phyloP scores from a whole-genome alignment of 2,888 invertebrate species.

The Zaprionus lineosus region DNA sequence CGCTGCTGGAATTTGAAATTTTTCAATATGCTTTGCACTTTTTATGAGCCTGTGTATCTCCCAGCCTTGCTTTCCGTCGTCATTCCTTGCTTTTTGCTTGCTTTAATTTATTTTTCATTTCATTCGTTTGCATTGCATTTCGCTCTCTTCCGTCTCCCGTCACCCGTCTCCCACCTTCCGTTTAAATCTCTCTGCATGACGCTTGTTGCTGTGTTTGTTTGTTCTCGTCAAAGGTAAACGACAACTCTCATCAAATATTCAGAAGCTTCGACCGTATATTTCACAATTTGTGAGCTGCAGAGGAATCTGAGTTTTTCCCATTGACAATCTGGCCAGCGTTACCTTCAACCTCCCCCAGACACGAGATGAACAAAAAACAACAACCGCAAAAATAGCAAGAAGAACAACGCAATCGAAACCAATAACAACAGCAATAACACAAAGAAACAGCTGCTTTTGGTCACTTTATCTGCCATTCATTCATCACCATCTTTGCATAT shows the following conservation, averaged over 20 bases:
- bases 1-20: constrained; percentile 56
- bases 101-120: constrained; percentile 9
- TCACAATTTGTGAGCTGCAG: background rate
- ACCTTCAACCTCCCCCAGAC: constrained; percentile 48
- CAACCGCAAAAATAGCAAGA: constrained; percentile 7
- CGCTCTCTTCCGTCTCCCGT: constrained; percentile 3
- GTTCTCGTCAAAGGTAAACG: constrained; percentile 24
- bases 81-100: constrained; percentile 6
- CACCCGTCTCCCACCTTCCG: no score
- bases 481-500: constrained; percentile 38
- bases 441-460: constrained; percentile 55
- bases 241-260: constrained; percentile 31
- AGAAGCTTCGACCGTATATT: constrained; percentile 2
- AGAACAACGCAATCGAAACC: background rate
- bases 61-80: no score
- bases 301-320: background rate
- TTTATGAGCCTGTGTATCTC: no score
- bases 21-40: constrained; percentile 30
- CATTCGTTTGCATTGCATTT: constrained; percentile 9
- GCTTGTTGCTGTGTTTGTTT: constrained; percentile 38
- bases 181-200: constrained; percentile 6
- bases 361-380: constrained; percentile 5
- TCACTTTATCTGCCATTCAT: constrained; percentile 50
- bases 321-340: constrained; percentile 38
- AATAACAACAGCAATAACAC: constrained; percentile 1